phyloP scores from a whole-genome alignment of 2,797 vertebrate genomes.

The Phrynocephalus forsythii region DNA sequence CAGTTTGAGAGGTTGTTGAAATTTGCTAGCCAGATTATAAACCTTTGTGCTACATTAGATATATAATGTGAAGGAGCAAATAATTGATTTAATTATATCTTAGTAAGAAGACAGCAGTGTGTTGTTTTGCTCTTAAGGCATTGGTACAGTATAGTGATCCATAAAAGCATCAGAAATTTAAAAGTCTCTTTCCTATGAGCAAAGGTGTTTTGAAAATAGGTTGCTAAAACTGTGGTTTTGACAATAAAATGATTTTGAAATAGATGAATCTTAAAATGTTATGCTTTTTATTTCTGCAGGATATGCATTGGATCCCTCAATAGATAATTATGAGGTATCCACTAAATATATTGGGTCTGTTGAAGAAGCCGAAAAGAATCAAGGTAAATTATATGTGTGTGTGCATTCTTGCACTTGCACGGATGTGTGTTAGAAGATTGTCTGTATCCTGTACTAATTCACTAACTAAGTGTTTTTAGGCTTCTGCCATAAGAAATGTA shows the following conservation, averaged over 20 bases:
- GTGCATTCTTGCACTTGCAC: too few relatives aligned
- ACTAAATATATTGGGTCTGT: constrained; percentile 92
- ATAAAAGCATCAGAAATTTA: neutral
- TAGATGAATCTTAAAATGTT: constrained; percentile 29
- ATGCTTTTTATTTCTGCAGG: constrained; percentile 75
- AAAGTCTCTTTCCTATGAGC: neutral
- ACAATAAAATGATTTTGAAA: constrained; percentile 32
- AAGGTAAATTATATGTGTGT: constrained; percentile 82
- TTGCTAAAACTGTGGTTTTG: neutral
- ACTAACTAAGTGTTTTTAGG: neutral
- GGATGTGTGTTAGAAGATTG: neutral
- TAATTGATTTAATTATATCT: neutral
- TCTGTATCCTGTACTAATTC: neutral
- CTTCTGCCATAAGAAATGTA: neutral
- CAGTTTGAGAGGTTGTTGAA: neutral
- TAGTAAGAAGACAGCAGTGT: neutral
- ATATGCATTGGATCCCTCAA: constrained; percentile 96
- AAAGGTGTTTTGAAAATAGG: neutral
- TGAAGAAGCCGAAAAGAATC: constrained; percentile 97
- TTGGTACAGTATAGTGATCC: neutral
- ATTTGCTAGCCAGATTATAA: neutral
- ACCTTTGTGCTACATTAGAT: neutral
- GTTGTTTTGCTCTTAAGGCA: neutral
- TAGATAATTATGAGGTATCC: constrained; percentile 87
- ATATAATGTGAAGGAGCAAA: constrained; percentile 23